Conservation (phyloP, 2,113 vertebrate genomes). For the Protobothrops mucrosquamatus region DNA sequence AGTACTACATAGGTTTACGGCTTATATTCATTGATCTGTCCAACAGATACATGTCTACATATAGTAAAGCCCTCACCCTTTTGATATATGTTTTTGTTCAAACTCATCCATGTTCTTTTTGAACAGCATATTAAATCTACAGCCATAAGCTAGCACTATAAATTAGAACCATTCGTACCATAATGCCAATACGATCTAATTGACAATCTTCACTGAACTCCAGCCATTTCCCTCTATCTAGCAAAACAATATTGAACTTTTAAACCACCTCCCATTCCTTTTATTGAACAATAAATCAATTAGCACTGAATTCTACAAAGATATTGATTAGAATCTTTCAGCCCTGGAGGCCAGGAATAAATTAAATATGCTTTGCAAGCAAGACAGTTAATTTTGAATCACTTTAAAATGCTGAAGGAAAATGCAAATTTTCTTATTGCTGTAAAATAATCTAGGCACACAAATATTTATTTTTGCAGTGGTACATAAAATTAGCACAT, state of each 20-base stretch:
- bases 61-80: neutral
- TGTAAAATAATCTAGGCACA: neutral
- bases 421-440: neutral
- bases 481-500: neutral
- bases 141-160: neutral
- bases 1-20: neutral
- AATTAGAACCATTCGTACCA: neutral
- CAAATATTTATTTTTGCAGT: neutral
- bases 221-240: conserved; percentile 17
- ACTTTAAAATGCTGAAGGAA: neutral
- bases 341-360: neutral
- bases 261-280: neutral
- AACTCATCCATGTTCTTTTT: neutral
- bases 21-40: neutral
- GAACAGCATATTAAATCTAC: neutral
- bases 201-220: neutral
- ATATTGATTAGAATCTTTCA: conserved; percentile 21
- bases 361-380: conserved; percentile 12
- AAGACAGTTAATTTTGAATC: neutral
- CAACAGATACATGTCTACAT: neutral
- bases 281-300: conserved; percentile 13
- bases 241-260: conserved; percentile 1
- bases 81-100: neutral
- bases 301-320: conserved; percentile 28
- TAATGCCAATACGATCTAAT: neutral